These are phyloP conservation scores for Zaprionus africanus DNA, from an alignment of 1,140 invertebrate genomes.

Conservation along the genomic window DNA sequence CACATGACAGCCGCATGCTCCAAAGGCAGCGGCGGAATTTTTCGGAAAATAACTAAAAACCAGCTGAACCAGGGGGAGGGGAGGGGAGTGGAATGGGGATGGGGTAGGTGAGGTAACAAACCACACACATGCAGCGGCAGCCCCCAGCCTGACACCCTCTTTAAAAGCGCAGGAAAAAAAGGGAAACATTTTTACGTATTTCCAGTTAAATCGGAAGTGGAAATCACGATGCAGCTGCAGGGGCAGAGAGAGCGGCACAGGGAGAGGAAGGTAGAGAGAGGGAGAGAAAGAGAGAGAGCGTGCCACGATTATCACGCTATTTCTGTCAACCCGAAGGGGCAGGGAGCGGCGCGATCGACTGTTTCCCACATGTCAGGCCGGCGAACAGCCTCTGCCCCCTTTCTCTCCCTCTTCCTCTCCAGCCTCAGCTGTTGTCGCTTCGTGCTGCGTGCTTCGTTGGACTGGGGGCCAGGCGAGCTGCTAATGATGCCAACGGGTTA, in stretches of 20 bases:
- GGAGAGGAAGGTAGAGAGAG: neutral
- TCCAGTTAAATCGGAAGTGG: conserved; percentile 81
- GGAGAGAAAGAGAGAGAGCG: conserved; percentile 47
- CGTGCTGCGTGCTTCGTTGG: neutral
- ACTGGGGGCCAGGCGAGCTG: conserved; percentile 50
- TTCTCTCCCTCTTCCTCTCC: neutral
- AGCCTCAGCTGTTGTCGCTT: conserved; percentile 26
- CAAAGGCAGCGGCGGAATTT: conserved; percentile 45
- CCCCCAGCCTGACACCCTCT: neutral
- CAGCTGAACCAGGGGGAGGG: neutral
- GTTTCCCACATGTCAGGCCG: conserved; percentile 24
- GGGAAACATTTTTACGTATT: conserved; percentile 72
- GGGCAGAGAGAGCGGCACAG: neutral
- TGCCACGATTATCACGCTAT: conserved; percentile 80
- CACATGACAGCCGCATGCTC: conserved; percentile 79
- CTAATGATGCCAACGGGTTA: conserved; percentile 81
- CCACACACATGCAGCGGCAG: conserved; percentile 48
- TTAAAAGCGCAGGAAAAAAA: conserved; percentile 39
- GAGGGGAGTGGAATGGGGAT: neutral
- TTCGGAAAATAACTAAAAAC: conserved; percentile 40
- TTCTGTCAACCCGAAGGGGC: conserved; percentile 56
- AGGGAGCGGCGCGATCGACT: neutral
- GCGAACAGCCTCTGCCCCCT: neutral
- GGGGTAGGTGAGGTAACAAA: conserved; percentile 19
- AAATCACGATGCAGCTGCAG: conserved; percentile 57